These are phyloP conservation scores for Urocolius indicus DNA, from an alignment of 2,113 vertebrate genomes.

Conservation along the genomic window DNA sequence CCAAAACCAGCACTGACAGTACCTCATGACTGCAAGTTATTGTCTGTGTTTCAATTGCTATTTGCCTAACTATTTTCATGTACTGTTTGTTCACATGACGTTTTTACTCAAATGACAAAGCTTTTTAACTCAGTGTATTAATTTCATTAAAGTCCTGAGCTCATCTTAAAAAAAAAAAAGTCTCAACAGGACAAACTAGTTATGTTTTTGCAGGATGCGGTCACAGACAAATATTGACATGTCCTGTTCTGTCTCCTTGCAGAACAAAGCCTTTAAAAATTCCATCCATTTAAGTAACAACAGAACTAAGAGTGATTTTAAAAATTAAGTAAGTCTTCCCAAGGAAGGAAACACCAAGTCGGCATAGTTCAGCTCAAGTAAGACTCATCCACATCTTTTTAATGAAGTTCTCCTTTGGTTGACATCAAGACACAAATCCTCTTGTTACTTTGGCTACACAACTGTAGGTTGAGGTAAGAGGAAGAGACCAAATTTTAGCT, in stretches of 20 bases:
- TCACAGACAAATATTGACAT: constrained; percentile 60
- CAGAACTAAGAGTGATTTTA: not conserved
- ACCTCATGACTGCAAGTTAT: constrained; percentile 44
- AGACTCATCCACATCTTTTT: not conserved
- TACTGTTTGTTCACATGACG: not conserved
- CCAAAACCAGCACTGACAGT: constrained; percentile 45
- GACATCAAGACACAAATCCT: not conserved
- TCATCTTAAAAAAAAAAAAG: not conserved
- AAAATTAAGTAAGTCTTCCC: not conserved
- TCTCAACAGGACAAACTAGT: not conserved
- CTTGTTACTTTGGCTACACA: not conserved
- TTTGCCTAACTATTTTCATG: constrained; percentile 27
- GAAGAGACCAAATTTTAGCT: not conserved
- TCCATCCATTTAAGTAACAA: constrained; percentile 9
- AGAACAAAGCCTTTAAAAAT: constrained; percentile 41
- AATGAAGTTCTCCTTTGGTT: not conserved
- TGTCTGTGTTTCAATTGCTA: constrained; percentile 21
- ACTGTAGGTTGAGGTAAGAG: not conserved
- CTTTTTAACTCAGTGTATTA: not conserved
- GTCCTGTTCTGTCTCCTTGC: constrained; percentile 37
- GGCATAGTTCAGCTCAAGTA: not conserved
- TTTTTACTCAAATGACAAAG: constrained; percentile 14
- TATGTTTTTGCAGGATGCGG: constrained; percentile 38
- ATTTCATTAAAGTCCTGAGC: constrained; percentile 17
- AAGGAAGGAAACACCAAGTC: not conserved